Percentiles rank a stretch among this genome's conserved stretches.
phyloP scores from a whole-genome alignment of 2,797 vertebrate species.

The Chromobotia macracanthus region DNA sequence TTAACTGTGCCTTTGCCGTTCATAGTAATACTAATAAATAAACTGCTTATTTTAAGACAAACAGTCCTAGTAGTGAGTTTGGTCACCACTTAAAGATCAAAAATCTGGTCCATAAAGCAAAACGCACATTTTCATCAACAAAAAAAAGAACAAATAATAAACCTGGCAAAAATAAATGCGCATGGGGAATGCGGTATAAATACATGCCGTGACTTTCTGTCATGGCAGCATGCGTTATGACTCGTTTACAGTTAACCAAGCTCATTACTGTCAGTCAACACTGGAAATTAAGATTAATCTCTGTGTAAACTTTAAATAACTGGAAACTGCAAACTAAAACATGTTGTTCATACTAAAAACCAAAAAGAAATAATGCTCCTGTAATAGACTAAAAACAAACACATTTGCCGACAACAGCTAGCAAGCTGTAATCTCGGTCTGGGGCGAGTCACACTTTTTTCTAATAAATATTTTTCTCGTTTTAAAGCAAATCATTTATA shows the following conservation, averaged over 20 bases:
- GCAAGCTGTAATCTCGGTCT: too few species aligned
- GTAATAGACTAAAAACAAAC: too few species aligned
- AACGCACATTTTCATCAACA: background rate
- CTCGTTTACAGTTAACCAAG: constrained; percentile 3
- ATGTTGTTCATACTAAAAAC: background rate
- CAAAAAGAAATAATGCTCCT: background rate
- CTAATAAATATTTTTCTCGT: background rate
- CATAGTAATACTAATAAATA: too few species aligned
- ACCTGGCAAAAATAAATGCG: constrained; percentile 10
- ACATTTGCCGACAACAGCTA: background rate
- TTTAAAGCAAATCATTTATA: background rate
- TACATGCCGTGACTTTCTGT: constrained; percentile 1
- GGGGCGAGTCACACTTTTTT: background rate
- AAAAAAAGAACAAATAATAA: background rate
- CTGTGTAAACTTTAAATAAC: background rate
- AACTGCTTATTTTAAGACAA: background rate
- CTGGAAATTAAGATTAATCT: constrained; percentile 3
- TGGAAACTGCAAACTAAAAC: background rate
- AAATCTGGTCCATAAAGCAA: background rate
- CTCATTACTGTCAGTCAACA: constrained; percentile 18
- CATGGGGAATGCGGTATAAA: background rate
- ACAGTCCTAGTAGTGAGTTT: background rate
- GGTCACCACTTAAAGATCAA: background rate
- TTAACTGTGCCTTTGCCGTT: too few species aligned
- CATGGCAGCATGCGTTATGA: background rate